Base-by-base conservation (phyloP, 2,113 vertebrate genomes). In the Pandion haliaetus region DNA sequence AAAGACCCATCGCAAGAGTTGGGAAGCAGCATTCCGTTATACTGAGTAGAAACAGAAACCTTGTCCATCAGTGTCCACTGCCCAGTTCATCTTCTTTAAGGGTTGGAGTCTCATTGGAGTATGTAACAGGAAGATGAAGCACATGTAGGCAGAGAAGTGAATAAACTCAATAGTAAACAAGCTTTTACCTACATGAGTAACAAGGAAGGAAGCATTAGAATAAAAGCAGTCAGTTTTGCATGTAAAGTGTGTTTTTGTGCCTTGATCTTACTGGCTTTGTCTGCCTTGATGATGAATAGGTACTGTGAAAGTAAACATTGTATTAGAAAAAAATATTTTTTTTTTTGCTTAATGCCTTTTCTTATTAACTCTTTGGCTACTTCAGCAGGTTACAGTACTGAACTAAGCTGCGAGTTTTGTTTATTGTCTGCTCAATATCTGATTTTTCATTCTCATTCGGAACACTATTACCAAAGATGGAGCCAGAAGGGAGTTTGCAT, bases 361-460 rank as follows among this genome's bases (percentile, higher is more conserved):
- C 6, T 5, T 58, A 32, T 88, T 62, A 80, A 32, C 1, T 6
- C 14, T 66, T 62, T 57, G 34, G 16, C 17, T 73, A 17, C 25
- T 63, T 93, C 42, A 82, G 13, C 12, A n/a, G 40, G 40, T 66
- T 81, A 29, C 34, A 38, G 9, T 76, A 36, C 34, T 76, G 71
- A 86, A 61, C 12, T 57, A 57, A 74, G 17, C 8, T 82, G 4
- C 69, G 42, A 40, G 5, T 45, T 79, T 90, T 85, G 10, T 88
- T 69, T 69, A 34, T 29, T 62, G 4, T 76, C 58, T 92, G 34
- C 34, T 65, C 9, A 31, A 16, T 62, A 78, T 57, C 29, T 88
- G 29, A 50, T 77, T 67, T 4, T 42, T 86, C 14, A 74, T 59
- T 12, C 18, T 45, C 0, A 0, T 74, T 73, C 29, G 15, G 42